Percentiles rank a stretch among this genome's conserved stretches.
Evolutionary conservation across 1,140 invertebrate species (phyloP).

Genomic region (Periplaneta americana): DNA sequence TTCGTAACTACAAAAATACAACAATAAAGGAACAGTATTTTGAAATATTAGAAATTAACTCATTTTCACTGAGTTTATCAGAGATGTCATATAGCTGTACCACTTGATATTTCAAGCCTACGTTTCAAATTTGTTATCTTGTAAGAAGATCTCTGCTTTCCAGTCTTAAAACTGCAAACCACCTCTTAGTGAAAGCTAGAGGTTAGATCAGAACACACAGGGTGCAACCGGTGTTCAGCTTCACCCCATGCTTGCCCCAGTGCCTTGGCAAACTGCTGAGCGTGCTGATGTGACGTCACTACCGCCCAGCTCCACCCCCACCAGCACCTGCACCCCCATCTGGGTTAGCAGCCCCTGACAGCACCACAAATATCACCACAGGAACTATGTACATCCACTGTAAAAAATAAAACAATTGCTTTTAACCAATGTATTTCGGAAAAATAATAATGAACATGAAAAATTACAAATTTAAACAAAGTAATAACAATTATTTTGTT

Average conservation of each 20-base stretch:
- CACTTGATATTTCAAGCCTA: no score
- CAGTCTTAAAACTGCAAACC: not conserved
- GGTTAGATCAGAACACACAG: not conserved
- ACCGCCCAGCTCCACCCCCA: constrained; percentile 28
- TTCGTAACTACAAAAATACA: no score
- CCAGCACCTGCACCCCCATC: constrained; percentile 49
- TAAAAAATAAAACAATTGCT: constrained; percentile 32
- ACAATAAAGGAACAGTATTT: no score
- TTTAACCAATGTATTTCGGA: not conserved
- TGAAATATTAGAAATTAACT: no score
- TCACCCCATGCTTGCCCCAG: not conserved
- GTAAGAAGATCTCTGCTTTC: not conserved
- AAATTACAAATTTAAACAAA: not conserved
- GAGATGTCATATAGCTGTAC: no score
- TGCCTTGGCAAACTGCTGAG: not conserved
- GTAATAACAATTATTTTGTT: no score
- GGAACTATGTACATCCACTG: constrained; percentile 97
- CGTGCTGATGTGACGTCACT: not conserved
- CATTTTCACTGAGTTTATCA: no score
- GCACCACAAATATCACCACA: constrained; percentile 74
- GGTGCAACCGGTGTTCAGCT: not conserved
- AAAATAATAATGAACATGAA: not conserved
- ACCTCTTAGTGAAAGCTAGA: not conserved
- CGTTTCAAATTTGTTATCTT: no score
- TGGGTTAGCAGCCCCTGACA: constrained; percentile 77